Evolutionary conservation across 2,113 vertebrate species (phyloP).

Genomic region (Noctilio leporinus): DNA sequence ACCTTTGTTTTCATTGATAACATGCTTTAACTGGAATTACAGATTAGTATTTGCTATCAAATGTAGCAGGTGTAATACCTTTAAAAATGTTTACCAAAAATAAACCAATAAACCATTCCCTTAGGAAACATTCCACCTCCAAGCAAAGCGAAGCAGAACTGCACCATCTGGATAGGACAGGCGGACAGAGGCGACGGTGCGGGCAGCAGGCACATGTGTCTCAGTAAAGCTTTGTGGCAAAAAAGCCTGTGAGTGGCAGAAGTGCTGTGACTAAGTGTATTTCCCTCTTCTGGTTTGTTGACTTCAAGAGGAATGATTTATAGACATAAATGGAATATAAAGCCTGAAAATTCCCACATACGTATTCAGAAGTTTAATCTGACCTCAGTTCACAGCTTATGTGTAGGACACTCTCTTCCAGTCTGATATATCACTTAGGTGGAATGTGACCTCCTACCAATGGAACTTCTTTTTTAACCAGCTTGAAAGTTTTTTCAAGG

Average conservation of each 20-base stretch:
- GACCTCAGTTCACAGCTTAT: neutral
- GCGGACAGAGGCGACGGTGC: no score
- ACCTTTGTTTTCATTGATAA: neutral
- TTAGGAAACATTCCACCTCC: neutral
- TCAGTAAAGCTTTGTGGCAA: neutral
- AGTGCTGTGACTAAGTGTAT: neutral
- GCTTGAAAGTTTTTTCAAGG: neutral
- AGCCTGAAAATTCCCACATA: neutral
- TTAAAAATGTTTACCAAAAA: neutral
- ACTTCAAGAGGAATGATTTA: neutral
- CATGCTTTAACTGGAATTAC: slow-evolving; percentile 24
- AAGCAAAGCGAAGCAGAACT: neutral
- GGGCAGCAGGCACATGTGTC: neutral
- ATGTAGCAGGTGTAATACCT: neutral
- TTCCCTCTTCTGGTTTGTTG: neutral
- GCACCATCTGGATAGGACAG: neutral
- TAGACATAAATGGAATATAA: neutral
- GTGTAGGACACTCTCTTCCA: neutral
- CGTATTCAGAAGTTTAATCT: neutral
- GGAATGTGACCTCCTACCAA: neutral
- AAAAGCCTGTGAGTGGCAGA: neutral
- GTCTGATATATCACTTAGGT: neutral
- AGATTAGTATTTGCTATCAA: slow-evolving; percentile 10
- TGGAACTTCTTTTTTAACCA: neutral
- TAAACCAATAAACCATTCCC: neutral